Evolutionary conservation across 2,888 invertebrate genomes (phyloP).

Genomic region (Scaptomyza reducta): DNA sequence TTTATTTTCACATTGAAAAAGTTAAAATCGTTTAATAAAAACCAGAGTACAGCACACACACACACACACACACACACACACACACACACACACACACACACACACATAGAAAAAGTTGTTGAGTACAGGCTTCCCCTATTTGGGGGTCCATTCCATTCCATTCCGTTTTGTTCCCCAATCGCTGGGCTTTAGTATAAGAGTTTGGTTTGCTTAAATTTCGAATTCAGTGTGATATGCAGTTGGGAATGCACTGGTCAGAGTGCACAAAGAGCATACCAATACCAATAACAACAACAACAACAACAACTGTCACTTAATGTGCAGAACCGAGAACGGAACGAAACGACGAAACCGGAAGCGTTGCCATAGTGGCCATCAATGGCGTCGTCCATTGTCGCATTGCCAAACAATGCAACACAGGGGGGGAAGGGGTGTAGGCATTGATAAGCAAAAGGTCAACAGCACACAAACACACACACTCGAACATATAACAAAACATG

Average conservation of each 20-base stretch:
- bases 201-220: background rate
- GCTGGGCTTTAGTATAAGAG: conserved; percentile 9
- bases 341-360: conserved; percentile 59
- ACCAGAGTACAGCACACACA: background rate
- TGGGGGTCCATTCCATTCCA: too few species aligned
- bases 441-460: background rate
- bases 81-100: background rate
- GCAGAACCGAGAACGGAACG: conserved; percentile 10
- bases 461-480: background rate
- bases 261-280: background rate
- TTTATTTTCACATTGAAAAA: background rate
- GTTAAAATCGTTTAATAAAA: background rate
- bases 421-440: background rate
- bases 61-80: background rate
- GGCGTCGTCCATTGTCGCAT: conserved; percentile 36
- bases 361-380: conserved; percentile 53
- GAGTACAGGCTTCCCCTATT: background rate
- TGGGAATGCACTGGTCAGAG: background rate
- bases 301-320: background rate
- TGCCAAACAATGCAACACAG: conserved; percentile 32
- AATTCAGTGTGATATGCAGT: background rate
- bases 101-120: conserved; percentile 49
- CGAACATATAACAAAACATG: background rate
- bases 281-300: background rate
- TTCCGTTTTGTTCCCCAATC: conserved; percentile 16